Evolutionary conservation across 2,888 invertebrate species (phyloP).

Genomic region (Sinohyriopsis cumingii): DNA sequence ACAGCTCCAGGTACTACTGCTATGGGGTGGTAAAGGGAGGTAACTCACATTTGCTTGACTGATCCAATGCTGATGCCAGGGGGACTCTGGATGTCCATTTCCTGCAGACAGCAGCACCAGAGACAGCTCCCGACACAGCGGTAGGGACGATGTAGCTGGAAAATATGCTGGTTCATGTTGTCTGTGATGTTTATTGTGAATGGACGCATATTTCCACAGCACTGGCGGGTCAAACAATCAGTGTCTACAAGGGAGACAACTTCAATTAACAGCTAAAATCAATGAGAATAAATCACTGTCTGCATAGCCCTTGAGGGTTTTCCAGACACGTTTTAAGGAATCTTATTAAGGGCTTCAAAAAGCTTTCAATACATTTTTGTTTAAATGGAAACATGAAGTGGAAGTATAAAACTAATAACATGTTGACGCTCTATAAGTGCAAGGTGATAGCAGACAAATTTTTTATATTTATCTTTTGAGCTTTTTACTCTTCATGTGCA

Average conservation of each 20-base stretch:
- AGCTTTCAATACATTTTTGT: not conserved
- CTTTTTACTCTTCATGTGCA: too few relatives aligned
- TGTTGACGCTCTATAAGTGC: too few relatives aligned
- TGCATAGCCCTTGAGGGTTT: not conserved
- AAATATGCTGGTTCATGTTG: conserved; percentile 85
- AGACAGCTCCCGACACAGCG: conserved; percentile 81
- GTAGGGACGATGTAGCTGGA: conserved; percentile 86
- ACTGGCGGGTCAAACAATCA: conserved; percentile 87
- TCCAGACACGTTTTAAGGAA: not conserved
- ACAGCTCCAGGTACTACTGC: too few relatives aligned
- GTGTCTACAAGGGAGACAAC: conserved; percentile 76
- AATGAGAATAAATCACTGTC: not conserved
- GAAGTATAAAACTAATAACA: too few relatives aligned
- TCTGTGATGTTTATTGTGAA: conserved; percentile 92
- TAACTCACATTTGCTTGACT: conserved; percentile 60
- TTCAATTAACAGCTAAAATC: not conserved
- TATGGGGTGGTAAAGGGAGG: too few relatives aligned
- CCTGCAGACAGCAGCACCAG: conserved; percentile 65
- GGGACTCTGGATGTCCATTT: conserved; percentile 64
- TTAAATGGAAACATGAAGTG: not conserved
- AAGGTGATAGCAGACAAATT: too few relatives aligned
- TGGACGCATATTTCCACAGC: conserved; percentile 85
- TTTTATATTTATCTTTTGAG: too few relatives aligned
- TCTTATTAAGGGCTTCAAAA: not conserved
- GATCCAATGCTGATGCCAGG: conserved; percentile 56